Evolutionary conservation across 1,140 invertebrate species (phyloP), one percentile per base, ranked within the genome.

Genomic region (Euura saliciscinereae): DNA sequence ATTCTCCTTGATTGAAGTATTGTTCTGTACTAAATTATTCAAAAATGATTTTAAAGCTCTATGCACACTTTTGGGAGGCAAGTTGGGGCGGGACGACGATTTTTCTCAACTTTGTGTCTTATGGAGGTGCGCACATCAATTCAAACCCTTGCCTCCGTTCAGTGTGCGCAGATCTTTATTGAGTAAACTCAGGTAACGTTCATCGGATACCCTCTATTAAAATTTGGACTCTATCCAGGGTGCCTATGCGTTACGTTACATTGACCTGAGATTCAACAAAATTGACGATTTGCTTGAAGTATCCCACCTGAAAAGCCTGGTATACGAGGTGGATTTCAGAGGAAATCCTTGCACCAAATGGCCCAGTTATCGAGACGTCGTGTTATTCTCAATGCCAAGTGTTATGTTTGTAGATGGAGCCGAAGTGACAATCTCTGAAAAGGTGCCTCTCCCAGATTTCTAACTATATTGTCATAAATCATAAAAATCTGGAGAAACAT

Each of bases 191-290:
- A 28, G 28, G 1, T 28, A 28, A 28, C 28, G 28, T 28, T 28
- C 28, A 28, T 28, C 28, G 28, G 28, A 28, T 28, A 28, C 28
- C 28, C 28, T 28, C 28, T 28, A 71, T 68, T 45, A 68, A 44
- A 65, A 28, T 28, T 51, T 64, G 46, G 13, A n/a, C 44, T 44
- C 13, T 75, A 59, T n/a, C 28, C 64, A 82, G 81, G 75, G 76
- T 65, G 71, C 73, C 42, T 74, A 82, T 59, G 77, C 69, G 44
- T 74, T 84, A 43, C 74, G 78, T 8, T 67, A 77, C 8, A 70
- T 84, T 44, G 82, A 84, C 76, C 65, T 84, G 66, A 80, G 77
- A n/a, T 78, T 76, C 64, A 84, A 84, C 68, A 82, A 74, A 78
- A 79, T 84, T 46, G 59, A 66, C 1, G 82, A 84, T 71, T 68